phyloP scores from a whole-genome alignment of 2,797 vertebrate species.

The Lepidocolaptes lacrymiger region DNA sequence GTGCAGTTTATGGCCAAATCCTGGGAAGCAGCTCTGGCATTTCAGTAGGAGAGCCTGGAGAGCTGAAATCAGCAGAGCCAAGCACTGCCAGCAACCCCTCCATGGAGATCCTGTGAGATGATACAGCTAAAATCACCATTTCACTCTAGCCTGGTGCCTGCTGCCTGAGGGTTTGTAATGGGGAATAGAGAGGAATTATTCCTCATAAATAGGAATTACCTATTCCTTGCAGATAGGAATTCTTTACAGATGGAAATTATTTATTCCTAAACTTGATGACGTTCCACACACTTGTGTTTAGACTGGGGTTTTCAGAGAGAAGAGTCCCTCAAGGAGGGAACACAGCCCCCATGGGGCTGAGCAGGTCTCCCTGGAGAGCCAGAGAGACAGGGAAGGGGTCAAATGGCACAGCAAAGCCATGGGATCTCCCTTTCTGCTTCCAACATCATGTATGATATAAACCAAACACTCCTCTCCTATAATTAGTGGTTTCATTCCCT shows the following conservation, averaged over 20 bases:
- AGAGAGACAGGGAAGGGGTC: neutral
- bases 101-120: fast-evolving
- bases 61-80: neutral
- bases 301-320: neutral
- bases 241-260: neutral
- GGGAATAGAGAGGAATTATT: neutral
- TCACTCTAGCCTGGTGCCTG: neutral
- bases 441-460: fast-evolving
- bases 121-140: neutral
- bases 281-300: fast-evolving
- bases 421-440: neutral
- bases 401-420: neutral
- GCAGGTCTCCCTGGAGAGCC: neutral
- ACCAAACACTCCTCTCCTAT: neutral
- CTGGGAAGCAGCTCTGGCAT: neutral
- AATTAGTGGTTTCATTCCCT: neutral
- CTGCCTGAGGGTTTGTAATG: neutral
- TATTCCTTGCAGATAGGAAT: neutral
- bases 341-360: fast-evolving
- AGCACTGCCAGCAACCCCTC: neutral
- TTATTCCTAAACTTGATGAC: neutral
- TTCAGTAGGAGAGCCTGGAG: neutral
- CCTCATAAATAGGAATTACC: neutral
- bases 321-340: neutral
- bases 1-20: neutral